Percentiles rank a stretch among this genome's conserved stretches.
phyloP scores from a whole-genome alignment of 92 coral and sea anemone genomes.

The Paragorgia papillata region DNA sequence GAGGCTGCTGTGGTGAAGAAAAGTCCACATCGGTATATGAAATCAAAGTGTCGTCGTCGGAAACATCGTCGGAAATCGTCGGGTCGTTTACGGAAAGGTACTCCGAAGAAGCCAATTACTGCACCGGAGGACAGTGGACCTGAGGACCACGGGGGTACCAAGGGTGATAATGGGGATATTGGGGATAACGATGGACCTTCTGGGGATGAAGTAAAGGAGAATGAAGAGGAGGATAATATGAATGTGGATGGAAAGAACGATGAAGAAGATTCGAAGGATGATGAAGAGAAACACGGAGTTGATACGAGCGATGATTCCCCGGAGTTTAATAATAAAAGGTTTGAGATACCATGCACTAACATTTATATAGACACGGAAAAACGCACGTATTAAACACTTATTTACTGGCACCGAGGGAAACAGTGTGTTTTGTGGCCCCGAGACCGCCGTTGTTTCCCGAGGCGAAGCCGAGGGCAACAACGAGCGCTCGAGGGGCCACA shows the following conservation, averaged over 20 bases:
- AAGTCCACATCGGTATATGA: slow-evolving; percentile 28
- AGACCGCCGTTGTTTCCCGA: no score
- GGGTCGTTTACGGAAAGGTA: background rate
- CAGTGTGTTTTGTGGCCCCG: no score
- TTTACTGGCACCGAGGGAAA: no score
- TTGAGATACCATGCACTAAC: no score
- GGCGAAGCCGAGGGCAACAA: no score
- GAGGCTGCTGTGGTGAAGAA: background rate
- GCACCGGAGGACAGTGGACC: slow-evolving; percentile 24
- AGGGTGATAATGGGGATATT: slow-evolving; percentile 6
- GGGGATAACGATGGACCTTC: slow-evolving; percentile 22
- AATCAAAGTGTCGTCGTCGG: slow-evolving; percentile 12
- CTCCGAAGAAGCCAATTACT: background rate
- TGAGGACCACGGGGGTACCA: background rate
- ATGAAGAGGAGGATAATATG: slow-evolving; percentile 27
- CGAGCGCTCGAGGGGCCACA: no score
- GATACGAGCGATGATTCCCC: background rate
- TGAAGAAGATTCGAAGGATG: slow-evolving; percentile 1
- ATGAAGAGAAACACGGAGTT: slow-evolving; percentile 13
- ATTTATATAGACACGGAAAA: no score
- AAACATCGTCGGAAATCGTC: background rate
- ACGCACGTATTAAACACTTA: no score
- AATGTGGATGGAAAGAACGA: background rate
- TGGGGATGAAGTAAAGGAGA: slow-evolving; percentile 14
- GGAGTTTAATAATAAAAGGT: background rate